Conservation (phyloP, 2,888 invertebrate species). For the Lithophane semibrunnea region DNA sequence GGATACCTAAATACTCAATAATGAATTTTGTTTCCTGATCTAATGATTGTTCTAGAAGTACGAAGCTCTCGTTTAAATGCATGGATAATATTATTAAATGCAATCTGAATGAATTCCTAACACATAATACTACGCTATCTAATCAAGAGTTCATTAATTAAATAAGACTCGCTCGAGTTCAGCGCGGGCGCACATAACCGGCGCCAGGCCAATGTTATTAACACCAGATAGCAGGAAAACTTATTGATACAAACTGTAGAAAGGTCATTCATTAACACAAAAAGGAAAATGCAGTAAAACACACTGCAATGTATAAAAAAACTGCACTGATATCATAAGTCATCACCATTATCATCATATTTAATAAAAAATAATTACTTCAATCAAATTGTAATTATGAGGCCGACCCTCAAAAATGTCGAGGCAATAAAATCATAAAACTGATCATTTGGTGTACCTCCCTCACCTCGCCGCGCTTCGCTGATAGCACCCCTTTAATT, state of each 20-base stretch:
- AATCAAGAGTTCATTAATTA: constrained; percentile 52
- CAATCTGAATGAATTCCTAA: constrained; percentile 22
- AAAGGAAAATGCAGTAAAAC: constrained; percentile 7
- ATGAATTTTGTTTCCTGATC: background rate
- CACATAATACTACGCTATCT: constrained; percentile 25
- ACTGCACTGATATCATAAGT: background rate
- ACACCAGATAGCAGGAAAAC: constrained; percentile 37
- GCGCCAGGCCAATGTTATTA: constrained; percentile 52
- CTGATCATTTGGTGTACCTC: constrained; percentile 48
- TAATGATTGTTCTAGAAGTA: background rate
- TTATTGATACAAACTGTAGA: constrained; percentile 23
- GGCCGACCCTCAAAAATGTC: constrained; percentile 38
- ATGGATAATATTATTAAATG: background rate
- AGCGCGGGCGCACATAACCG: constrained; percentile 61
- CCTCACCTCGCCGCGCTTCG: constrained; percentile 19
- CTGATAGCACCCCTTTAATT: constrained; percentile 80
- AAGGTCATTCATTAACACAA: constrained; percentile 24
- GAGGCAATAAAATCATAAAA: constrained; percentile 54
- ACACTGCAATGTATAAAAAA: background rate
- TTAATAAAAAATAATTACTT: constrained; percentile 37
- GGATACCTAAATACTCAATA: background rate
- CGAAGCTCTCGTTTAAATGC: background rate
- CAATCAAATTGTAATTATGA: constrained; percentile 51
- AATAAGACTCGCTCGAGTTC: constrained; percentile 35
- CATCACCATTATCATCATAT: background rate